Conservation (phyloP, 2,797 vertebrate genomes). For the Bufotes viridis region DNA sequence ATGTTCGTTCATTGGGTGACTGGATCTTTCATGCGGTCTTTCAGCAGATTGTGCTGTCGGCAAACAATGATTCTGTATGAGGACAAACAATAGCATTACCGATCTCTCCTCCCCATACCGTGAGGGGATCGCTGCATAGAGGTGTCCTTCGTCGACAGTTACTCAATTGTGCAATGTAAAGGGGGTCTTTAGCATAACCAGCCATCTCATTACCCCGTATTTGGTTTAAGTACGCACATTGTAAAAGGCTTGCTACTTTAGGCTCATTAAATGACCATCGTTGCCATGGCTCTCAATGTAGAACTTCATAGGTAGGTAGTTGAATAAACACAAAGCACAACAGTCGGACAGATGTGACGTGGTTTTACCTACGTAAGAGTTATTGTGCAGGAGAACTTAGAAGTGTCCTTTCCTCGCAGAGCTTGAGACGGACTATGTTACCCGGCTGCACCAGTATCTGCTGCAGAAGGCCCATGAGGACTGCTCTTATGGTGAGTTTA, state of each 20-base stretch:
- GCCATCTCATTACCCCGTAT: no score
- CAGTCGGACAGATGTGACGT: not conserved
- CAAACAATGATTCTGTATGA: no score
- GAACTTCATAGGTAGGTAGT: not conserved
- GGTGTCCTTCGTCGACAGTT: no score
- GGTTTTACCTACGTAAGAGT: not conserved
- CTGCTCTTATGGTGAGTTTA: constrained; percentile 68
- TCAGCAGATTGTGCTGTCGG: no score
- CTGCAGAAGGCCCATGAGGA: constrained; percentile 65
- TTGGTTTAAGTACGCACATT: no score
- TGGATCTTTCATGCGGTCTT: no score
- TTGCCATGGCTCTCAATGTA: not conserved
- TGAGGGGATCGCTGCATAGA: no score
- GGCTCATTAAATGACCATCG: not conserved
- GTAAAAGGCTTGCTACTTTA: not conserved
- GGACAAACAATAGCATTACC: no score
- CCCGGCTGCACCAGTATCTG: constrained; percentile 70
- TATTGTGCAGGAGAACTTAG: not conserved
- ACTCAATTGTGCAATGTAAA: no score
- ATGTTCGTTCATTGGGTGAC: no score
- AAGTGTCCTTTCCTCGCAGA: not conserved
- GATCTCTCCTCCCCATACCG: no score
- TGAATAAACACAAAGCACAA: not conserved
- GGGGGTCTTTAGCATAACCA: no score
- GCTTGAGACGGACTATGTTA: constrained; percentile 63